These are phyloP conservation scores for Falco concolor DNA, from an alignment of 2,797 vertebrate genomes.

Conservation along the genomic window DNA sequence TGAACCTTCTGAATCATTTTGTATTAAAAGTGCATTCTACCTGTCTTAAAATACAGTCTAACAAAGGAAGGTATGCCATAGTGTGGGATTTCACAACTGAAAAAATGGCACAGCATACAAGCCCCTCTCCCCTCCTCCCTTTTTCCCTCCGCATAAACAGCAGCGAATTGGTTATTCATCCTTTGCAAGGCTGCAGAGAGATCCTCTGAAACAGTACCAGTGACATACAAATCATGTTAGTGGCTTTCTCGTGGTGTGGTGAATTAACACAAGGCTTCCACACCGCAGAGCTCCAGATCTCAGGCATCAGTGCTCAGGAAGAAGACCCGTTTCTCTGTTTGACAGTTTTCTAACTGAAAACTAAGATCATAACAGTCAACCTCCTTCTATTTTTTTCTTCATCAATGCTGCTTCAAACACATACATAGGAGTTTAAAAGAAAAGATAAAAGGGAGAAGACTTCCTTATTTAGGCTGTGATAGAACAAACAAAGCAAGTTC, in stretches of 20 bases:
- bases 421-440: neutral
- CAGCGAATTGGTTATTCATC: neutral
- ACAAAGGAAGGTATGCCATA: neutral
- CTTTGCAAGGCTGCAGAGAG: neutral
- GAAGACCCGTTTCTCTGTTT: neutral
- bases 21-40: neutral
- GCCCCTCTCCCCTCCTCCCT: neutral
- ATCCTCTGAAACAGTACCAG: neutral
- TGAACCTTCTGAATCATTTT: neutral
- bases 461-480: neutral
- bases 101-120: neutral
- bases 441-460: neutral
- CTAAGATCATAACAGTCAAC: neutral
- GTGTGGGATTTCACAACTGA: neutral
- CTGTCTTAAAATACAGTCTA: neutral
- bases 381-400: neutral
- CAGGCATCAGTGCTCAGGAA: neutral
- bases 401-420: neutral
- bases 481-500: neutral
- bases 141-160: neutral
- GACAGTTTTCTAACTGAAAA: neutral
- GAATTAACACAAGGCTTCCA: neutral
- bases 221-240: neutral
- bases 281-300: neutral
- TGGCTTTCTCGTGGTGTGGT: neutral